A percentile compares a stretch with the other conserved stretches of the same genome.
Evolutionary conservation across 2,888 invertebrate genomes (phyloP).

Genomic region (Gasteruption jaculator): DNA sequence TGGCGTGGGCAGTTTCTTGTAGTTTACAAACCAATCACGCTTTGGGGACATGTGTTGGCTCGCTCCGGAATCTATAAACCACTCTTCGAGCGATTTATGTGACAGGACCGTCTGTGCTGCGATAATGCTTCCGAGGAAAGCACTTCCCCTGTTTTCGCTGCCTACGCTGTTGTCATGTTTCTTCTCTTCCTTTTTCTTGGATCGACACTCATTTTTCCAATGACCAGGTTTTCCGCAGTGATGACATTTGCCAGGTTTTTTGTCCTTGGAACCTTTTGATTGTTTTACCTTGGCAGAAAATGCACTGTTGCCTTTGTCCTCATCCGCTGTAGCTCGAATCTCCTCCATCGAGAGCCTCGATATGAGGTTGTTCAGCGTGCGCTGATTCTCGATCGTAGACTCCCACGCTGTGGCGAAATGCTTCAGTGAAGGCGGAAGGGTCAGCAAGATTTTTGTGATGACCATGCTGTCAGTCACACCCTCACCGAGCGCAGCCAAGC

Average conservation of each 20-base stretch:
- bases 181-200: not conserved
- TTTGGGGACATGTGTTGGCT: slow-evolving; percentile 25
- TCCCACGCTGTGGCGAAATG: slow-evolving; percentile 19
- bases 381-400: too few relatives aligned
- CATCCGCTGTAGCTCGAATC: slow-evolving; percentile 12
- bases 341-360: slow-evolving; percentile 16
- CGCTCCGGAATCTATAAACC: slow-evolving; percentile 29
- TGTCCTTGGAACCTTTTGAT: too few relatives aligned
- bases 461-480: slow-evolving; percentile 16
- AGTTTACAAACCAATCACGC: slow-evolving; percentile 21
- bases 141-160: too few relatives aligned
- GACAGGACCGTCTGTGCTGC: too few relatives aligned
- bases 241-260: slow-evolving; percentile 5
- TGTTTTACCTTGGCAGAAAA: too few relatives aligned
- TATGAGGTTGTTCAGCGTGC: too few relatives aligned
- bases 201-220: slow-evolving; percentile 16
- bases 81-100: too few relatives aligned
- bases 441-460: slow-evolving; percentile 18
- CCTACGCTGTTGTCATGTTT: slow-evolving; percentile 8
- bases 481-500: slow-evolving; percentile 16
- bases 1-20: slow-evolving; percentile 11
- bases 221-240: slow-evolving; percentile 17
- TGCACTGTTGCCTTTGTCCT: too few relatives aligned
- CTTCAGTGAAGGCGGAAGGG: slow-evolving; percentile 14
- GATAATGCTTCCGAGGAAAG: too few relatives aligned